Conservation (phyloP, 1,140 invertebrate genomes). For the Manduca sexta region DNA sequence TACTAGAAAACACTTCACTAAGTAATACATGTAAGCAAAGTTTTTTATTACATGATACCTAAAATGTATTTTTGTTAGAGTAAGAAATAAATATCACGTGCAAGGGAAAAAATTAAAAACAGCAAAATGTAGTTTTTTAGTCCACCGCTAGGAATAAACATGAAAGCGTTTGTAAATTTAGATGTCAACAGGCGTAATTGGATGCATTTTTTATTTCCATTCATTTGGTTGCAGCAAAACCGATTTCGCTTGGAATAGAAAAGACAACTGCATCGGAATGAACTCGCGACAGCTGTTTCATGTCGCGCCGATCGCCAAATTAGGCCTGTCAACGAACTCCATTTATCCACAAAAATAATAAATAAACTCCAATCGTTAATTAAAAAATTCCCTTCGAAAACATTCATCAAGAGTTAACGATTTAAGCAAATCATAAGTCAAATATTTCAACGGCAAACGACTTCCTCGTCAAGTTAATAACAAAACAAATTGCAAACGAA, state of each 20-base stretch:
- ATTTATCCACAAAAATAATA: not conserved
- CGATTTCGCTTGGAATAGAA: too few relatives aligned
- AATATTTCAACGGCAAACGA: constrained; percentile 60
- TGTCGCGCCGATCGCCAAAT: not conserved
- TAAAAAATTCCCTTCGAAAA: not conserved
- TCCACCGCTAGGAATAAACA: not conserved
- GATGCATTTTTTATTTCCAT: too few relatives aligned
- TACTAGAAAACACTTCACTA: too few relatives aligned
- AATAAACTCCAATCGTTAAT: not conserved
- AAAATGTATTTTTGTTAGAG: too few relatives aligned
- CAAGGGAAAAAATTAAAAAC: too few relatives aligned
- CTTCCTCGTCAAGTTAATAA: constrained; percentile 69
- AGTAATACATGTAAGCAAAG: too few relatives aligned
- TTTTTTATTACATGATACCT: too few relatives aligned
- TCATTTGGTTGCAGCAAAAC: too few relatives aligned
- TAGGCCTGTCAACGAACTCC: not conserved
- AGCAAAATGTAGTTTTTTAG: too few relatives aligned
- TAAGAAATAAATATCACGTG: too few relatives aligned
- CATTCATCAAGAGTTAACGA: constrained; percentile 5
- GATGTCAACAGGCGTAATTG: too few relatives aligned
- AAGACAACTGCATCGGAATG: too few relatives aligned
- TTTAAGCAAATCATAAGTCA: constrained; percentile 27
- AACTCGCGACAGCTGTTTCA: not conserved
- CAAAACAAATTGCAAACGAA: constrained; percentile 63
- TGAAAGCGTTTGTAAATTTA: not conserved